Conservation (phyloP, 2,113 vertebrate species). For the Coptodon rendalli region DNA sequence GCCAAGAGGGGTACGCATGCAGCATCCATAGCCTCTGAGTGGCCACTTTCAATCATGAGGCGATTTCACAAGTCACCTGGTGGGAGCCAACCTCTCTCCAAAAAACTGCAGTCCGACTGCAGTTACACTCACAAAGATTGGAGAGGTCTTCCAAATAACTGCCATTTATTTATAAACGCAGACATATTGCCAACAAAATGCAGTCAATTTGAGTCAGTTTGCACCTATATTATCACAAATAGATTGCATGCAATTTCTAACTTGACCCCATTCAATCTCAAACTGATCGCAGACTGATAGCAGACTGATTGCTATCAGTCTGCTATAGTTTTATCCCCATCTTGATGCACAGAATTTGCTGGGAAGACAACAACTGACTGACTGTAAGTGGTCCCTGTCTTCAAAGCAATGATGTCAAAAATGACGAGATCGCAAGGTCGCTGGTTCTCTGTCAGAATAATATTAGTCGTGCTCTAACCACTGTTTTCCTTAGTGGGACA, state of each 20-base stretch:
- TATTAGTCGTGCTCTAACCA: not conserved
- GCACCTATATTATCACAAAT: not conserved
- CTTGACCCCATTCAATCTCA: not conserved
- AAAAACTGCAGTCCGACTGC: not conserved
- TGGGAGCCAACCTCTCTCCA: not conserved
- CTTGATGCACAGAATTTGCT: rapidly evolving
- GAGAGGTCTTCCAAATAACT: not conserved
- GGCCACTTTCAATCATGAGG: not conserved
- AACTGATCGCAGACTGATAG: not conserved
- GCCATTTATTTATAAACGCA: not conserved
- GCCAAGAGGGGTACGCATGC: not conserved
- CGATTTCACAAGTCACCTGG: not conserved
- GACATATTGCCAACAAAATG: not conserved
- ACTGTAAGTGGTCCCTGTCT: not conserved
- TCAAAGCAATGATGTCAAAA: not conserved
- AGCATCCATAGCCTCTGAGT: not conserved
- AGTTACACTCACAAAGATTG: not conserved
- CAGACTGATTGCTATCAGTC: not conserved
- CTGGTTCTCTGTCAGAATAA: not conserved
- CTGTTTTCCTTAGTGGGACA: not conserved
- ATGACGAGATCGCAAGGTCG: not conserved
- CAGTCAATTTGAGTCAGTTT: not conserved
- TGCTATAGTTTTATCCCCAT: not conserved
- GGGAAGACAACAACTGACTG: not conserved
- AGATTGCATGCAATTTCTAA: not conserved